These are phyloP conservation scores for Ochropacha duplaris DNA, from an alignment of 2,888 invertebrate genomes.

Conservation along the genomic window DNA sequence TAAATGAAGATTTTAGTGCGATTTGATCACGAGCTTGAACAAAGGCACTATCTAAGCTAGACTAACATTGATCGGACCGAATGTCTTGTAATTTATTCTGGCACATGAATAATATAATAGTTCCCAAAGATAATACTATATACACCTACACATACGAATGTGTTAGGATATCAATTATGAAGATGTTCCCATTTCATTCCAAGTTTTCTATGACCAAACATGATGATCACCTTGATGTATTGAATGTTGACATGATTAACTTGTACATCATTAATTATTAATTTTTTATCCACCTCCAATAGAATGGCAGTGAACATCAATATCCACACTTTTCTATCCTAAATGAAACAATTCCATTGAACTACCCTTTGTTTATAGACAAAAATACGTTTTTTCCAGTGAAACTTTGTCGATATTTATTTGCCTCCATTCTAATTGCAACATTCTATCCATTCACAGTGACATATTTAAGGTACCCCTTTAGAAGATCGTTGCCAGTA, in stretches of 20 bases:
- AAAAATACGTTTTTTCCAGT: not conserved
- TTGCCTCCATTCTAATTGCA: not conserved
- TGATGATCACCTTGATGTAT: too few species aligned
- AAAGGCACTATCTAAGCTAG: slow-evolving; percentile 15
- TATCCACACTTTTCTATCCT: not conserved
- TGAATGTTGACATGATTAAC: not conserved
- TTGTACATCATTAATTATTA: not conserved
- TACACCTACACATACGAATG: not conserved
- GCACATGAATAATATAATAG: slow-evolving; percentile 6
- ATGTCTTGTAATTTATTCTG: slow-evolving; percentile 23
- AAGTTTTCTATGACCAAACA: not conserved
- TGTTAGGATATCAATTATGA: not conserved
- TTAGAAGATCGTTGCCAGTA: not conserved
- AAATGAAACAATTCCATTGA: not conserved
- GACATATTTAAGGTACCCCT: not conserved
- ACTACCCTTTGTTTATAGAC: not conserved
- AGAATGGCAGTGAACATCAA: not conserved
- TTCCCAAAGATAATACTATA: not conserved
- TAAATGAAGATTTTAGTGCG: slow-evolving; percentile 18
- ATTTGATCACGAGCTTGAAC: slow-evolving; percentile 19
- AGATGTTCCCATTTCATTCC: not conserved
- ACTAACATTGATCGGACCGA: slow-evolving; percentile 20
- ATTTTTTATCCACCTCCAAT: not conserved
- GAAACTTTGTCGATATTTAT: not conserved
- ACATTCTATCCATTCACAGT: not conserved